Conservation (phyloP, 2,888 invertebrate species). For the Cryptus armator region DNA sequence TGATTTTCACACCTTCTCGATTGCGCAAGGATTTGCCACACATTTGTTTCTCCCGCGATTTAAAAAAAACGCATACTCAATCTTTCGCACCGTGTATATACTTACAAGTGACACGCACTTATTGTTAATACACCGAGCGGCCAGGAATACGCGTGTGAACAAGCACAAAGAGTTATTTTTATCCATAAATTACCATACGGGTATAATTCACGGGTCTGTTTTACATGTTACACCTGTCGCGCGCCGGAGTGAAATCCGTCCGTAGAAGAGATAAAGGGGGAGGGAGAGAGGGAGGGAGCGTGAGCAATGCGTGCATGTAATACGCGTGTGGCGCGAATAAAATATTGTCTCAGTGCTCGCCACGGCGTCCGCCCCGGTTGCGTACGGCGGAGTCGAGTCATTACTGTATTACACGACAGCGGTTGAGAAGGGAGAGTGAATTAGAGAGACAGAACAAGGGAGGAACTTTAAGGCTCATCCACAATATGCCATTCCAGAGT, state of each 20-base stretch:
- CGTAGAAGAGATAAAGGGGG: conserved; percentile 11
- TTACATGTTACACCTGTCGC: conserved; percentile 6
- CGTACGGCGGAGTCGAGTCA: conserved; percentile 79
- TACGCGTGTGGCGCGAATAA: conserved; percentile 24
- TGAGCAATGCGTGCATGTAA: conserved; percentile 37
- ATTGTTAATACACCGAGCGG: background rate
- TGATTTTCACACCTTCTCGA: too few relatives aligned
- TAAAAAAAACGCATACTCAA: background rate
- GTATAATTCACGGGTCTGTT: background rate
- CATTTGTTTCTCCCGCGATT: background rate
- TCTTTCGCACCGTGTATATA: background rate
- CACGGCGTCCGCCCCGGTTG: conserved; percentile 66
- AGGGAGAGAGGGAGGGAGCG: conserved; percentile 3
- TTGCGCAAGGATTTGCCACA: background rate
- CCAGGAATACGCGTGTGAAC: conserved; percentile 10
- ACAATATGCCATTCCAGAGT: background rate
- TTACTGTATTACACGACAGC: conserved; percentile 79
- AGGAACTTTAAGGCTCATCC: conserved; percentile 42
- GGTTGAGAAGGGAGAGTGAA: conserved; percentile 57
- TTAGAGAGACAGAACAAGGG: conserved; percentile 53
- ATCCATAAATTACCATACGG: conserved; percentile 1
- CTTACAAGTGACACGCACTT: background rate
- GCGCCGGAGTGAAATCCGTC: background rate
- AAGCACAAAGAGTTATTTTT: conserved; percentile 15
- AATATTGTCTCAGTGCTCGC: conserved; percentile 24